phyloP scores from a whole-genome alignment of 2,113 vertebrate species.

The Alethe diademata region DNA sequence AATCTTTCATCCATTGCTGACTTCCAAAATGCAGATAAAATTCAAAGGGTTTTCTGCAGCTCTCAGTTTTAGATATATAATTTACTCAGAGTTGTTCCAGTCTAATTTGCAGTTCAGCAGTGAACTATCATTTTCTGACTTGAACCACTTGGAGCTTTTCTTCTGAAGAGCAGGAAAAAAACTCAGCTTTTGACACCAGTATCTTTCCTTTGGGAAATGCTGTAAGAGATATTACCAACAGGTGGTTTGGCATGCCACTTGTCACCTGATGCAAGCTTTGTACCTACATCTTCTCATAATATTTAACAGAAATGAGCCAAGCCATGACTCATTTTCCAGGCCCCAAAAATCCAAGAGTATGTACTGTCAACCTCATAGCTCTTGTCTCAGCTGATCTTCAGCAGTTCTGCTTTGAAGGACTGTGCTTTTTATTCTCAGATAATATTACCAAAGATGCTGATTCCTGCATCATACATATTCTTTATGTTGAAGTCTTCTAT shows the following conservation, averaged over 20 bases:
- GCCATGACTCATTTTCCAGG: fast-evolving
- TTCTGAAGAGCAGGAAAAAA: constrained; percentile 14
- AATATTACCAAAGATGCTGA: neutral
- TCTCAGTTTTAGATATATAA: constrained; percentile 44
- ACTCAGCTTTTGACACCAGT: neutral
- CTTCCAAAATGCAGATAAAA: constrained; percentile 63
- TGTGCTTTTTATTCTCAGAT: neutral
- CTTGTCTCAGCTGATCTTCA: neutral
- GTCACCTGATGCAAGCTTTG: neutral
- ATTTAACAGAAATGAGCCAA: neutral
- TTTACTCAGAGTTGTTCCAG: constrained; percentile 38
- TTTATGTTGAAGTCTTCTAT: neutral
- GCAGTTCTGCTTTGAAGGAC: neutral
- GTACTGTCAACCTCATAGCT: neutral
- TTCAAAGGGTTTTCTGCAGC: constrained; percentile 53
- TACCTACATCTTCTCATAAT: neutral
- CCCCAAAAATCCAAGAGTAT: neutral
- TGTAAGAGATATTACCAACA: neutral
- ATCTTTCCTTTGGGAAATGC: constrained; percentile 11
- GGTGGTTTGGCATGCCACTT: neutral
- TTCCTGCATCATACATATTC: neutral
- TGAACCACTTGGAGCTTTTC: constrained; percentile 41
- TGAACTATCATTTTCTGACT: constrained; percentile 47
- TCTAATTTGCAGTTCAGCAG: constrained; percentile 60
- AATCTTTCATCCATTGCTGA: constrained; percentile 55